These are phyloP conservation scores for Onthophagus sagittarius DNA, from an alignment of 2,888 invertebrate species.

Conservation along the genomic window DNA sequence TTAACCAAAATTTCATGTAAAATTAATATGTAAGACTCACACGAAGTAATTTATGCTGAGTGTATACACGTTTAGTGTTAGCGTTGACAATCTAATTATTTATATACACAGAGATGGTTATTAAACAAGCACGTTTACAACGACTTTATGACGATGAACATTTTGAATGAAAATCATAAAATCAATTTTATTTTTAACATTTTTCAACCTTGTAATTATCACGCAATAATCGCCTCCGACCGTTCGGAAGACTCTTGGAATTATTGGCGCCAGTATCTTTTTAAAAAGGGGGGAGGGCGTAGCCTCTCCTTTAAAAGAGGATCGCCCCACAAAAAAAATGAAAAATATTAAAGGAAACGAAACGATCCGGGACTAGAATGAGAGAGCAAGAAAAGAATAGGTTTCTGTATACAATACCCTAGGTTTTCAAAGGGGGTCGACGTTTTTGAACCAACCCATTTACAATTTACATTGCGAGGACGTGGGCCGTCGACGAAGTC, in stretches of 20 bases:
- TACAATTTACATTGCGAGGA: neutral
- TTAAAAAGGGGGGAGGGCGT: neutral
- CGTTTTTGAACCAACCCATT: neutral
- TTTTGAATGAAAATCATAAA: neutral
- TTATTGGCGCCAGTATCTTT: neutral
- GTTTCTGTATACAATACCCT: neutral
- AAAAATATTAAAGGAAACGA: neutral
- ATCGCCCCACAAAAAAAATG: neutral
- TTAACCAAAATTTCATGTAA: no score
- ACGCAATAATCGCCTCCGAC: neutral
- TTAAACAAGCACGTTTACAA: neutral
- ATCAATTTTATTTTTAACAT: neutral
- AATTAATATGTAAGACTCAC: no score
- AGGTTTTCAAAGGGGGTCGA: neutral
- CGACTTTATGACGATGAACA: neutral
- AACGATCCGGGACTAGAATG: neutral
- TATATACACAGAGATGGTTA: neutral
- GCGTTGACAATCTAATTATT: neutral
- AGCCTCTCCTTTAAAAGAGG: neutral
- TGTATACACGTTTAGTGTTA: neutral
- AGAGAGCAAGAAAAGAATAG: neutral
- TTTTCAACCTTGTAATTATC: neutral
- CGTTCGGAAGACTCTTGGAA: neutral
- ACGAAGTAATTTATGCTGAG: neutral
- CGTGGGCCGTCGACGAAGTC: neutral